Percentiles rank a stretch among this genome's conserved stretches.
Evolutionary conservation across 2,797 vertebrate genomes (phyloP).

Genomic region (Pyrocephalus nanus): DNA sequence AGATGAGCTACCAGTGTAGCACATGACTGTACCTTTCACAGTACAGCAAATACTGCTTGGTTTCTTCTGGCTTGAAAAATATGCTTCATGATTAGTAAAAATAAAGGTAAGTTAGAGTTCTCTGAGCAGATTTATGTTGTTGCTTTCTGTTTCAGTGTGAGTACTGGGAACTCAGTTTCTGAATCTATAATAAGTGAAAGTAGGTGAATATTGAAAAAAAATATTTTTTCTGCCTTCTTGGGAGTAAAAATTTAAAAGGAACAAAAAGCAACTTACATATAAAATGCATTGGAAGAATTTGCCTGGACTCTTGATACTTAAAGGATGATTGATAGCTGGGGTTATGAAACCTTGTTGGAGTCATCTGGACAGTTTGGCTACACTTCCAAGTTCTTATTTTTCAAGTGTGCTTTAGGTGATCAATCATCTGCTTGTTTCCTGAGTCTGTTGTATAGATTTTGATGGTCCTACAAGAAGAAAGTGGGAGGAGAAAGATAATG

Average conservation of each 20-base stretch:
- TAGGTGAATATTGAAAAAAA: not conserved
- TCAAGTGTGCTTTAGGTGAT: not conserved
- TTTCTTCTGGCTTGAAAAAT: not conserved
- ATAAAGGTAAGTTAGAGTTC: not conserved
- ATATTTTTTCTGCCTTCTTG: not conserved
- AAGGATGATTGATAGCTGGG: not conserved
- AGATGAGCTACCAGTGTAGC: not conserved
- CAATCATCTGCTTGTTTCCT: not conserved
- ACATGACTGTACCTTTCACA: not conserved
- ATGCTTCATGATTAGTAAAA: not conserved
- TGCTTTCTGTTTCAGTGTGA: not conserved
- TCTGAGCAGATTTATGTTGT: not conserved
- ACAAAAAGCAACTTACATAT: not conserved
- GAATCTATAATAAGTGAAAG: not conserved
- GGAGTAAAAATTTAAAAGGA: too few relatives aligned
- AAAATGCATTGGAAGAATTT: not conserved
- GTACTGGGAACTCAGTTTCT: not conserved
- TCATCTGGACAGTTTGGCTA: not conserved
- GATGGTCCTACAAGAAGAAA: not conserved
- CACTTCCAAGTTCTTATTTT: conserved; percentile 5
- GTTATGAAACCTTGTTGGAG: conserved; percentile 1
- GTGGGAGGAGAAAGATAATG: not conserved
- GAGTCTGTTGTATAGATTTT: not conserved
- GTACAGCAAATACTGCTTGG: not conserved
- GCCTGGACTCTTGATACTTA: not conserved